Percentiles rank a stretch among this genome's conserved stretches.
These are phyloP conservation scores for Nebria brevicollis DNA, from an alignment of 2,888 invertebrate genomes.

Conservation along the genomic window DNA sequence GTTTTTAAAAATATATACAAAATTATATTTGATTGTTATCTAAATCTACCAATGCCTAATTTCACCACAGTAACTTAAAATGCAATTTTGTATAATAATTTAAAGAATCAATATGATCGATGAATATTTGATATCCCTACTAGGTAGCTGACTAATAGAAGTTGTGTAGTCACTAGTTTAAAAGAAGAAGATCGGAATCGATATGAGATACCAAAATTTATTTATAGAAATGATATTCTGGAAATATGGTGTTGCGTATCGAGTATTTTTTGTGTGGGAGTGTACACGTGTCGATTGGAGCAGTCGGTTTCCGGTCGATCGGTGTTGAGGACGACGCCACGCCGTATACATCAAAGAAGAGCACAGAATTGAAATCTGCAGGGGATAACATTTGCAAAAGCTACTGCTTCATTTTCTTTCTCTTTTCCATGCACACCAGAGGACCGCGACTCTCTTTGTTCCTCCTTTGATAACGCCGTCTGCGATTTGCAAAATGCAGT, in stretches of 20 bases:
- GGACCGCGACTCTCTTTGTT: background rate
- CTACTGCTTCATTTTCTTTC: conserved; percentile 22
- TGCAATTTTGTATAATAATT: too few relatives aligned
- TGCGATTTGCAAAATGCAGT: background rate
- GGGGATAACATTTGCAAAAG: conserved; percentile 54
- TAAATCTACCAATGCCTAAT: too few relatives aligned
- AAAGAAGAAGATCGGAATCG: conserved; percentile 3
- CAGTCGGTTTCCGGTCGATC: conserved; percentile 53
- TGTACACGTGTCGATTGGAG: conserved; percentile 49
- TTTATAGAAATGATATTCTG: background rate
- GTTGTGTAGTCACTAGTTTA: too few relatives aligned
- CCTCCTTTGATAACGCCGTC: background rate
- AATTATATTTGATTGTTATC: too few relatives aligned
- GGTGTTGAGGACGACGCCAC: conserved; percentile 52
- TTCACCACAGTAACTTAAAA: too few relatives aligned
- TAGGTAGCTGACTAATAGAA: too few relatives aligned
- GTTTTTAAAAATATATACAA: too few relatives aligned
- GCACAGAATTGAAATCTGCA: conserved; percentile 61
- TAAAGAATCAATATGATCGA: too few relatives aligned
- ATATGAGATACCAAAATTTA: background rate
- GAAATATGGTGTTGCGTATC: background rate
- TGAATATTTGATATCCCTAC: too few relatives aligned
- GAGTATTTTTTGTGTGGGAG: conserved; percentile 17
- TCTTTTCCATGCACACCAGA: background rate
- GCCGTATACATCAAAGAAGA: conserved; percentile 54